Percentiles rank a stretch among this genome's conserved stretches.
These are phyloP conservation scores for Drosophila pseudotalamancana DNA, from an alignment of 2,888 invertebrate genomes.

Conservation along the genomic window DNA sequence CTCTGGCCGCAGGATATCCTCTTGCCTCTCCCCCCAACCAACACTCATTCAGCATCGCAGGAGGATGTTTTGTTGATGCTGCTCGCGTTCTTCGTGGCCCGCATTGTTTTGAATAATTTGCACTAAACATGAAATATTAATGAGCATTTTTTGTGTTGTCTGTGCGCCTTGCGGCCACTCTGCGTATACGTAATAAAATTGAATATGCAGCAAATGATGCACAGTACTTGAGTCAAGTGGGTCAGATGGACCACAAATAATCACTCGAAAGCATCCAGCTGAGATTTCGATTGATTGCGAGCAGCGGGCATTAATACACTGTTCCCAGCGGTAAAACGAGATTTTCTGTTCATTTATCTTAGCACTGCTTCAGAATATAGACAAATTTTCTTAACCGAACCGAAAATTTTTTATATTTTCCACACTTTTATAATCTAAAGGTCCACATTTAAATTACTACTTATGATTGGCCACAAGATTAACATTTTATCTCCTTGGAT, in stretches of 20 bases:
- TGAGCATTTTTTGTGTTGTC: constrained; percentile 55
- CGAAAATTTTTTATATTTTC: neutral
- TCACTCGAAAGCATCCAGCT: constrained; percentile 52
- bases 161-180: constrained; percentile 25
- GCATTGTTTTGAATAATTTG: constrained; percentile 79
- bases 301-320: neutral
- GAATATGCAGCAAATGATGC: constrained; percentile 70
- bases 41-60: neutral
- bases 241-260: constrained; percentile 36
- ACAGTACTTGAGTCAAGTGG: constrained; percentile 25
- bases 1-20: constrained; percentile 51
- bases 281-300: constrained; percentile 44
- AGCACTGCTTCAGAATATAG: neutral
- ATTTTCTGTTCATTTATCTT: neutral
- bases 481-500: no score
- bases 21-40: neutral
- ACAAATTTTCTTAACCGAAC: neutral
- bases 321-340: neutral
- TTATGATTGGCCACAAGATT: neutral
- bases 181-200: constrained; percentile 76
- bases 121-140: constrained; percentile 78
- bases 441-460: neutral
- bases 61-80: constrained; percentile 58
- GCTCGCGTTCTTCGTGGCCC: constrained; percentile 58
- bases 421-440: neutral